A percentile compares a stretch with the other conserved stretches of the same genome.
These are phyloP conservation scores for Herminia tarsipennalis DNA, from an alignment of 2,888 invertebrate species.

Conservation along the genomic window DNA sequence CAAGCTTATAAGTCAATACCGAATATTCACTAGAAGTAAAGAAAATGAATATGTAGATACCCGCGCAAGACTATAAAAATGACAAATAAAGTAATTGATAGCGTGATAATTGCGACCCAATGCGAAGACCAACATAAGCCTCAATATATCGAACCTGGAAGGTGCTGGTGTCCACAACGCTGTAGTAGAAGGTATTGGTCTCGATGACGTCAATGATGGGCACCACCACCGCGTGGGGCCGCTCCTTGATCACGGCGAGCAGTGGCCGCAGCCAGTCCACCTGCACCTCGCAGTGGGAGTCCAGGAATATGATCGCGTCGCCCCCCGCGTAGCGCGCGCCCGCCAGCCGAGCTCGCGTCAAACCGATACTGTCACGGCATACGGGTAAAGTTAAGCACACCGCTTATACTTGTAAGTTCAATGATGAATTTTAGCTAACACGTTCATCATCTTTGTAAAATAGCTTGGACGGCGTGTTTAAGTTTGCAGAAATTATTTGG, in stretches of 20 bases:
- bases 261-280: conserved; percentile 95
- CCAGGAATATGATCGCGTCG: conserved; percentile 93
- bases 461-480: too few relatives aligned
- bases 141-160: conserved; percentile 69
- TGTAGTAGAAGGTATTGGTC: conserved; percentile 91
- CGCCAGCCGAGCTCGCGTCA: conserved; percentile 92
- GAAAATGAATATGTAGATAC: too few relatives aligned
- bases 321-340: conserved; percentile 94
- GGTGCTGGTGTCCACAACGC: conserved; percentile 81
- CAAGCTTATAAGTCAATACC: too few relatives aligned
- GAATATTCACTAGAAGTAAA: too few relatives aligned
- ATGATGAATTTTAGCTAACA: too few relatives aligned
- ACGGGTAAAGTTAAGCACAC: too few relatives aligned
- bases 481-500: too few relatives aligned
- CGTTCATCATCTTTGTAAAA: too few relatives aligned
- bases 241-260: conserved; percentile 89
- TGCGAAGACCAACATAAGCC: background rate
- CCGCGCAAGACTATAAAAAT: too few relatives aligned
- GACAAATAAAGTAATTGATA: background rate
- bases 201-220: conserved; percentile 98
- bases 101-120: too few relatives aligned
- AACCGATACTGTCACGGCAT: conserved; percentile 47
- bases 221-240: conserved; percentile 92
- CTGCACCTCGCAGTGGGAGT: conserved; percentile 96
- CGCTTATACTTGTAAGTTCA: too few relatives aligned